Base-by-base conservation (phyloP, 2,797 vertebrate genomes). In the Macrochelys suwanniensis region DNA sequence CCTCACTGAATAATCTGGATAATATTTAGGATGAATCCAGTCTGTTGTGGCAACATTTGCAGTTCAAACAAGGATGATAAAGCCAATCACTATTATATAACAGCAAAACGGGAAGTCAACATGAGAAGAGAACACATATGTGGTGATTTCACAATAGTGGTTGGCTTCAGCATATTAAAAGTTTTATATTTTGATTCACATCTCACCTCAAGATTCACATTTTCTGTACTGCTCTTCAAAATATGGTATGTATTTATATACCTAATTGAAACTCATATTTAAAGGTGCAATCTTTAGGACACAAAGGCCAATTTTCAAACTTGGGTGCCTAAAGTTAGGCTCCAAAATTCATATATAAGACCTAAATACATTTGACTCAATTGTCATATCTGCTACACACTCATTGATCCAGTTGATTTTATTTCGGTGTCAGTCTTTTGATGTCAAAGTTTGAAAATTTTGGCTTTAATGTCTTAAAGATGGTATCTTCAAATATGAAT, bases 1-100 rank as follows among this genome's bases (percentile, higher is more conserved):
- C 76, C 88, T 93, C 8, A 59, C n/a, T 93, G 68, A 92, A 94
- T 61, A 68, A 76, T 96, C 87, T 87, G 26, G 49, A 80, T 90
- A 71, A 82, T 28, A 26, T 86, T 16, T 26, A 77, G 50, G 80
- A 94, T 86, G 53, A 90, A 37, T 59, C 2, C 5, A 80, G 11
- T 57, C 49, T 89, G 59, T 3, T 78, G 59, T 50, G 12, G 51
- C 10, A 25, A 59, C 74, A 51, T 77, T 85, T 45, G 8, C 83
- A 90, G 28, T 78, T 82, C 33, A 42, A 68, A n/a, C 25, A 50
- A 26, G 68, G 47, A 92, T 93, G 95, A 88, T 68, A 1, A 92
- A 91, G 26, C 90, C 61, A 80, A 19, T 11, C 61, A 45, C n/a
- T 94, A 49, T 88, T 93, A 86, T 61, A 53, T 25, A 89, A 80